phyloP scores from a whole-genome alignment of 2,113 vertebrate species.

The Hiodon alosoides region DNA sequence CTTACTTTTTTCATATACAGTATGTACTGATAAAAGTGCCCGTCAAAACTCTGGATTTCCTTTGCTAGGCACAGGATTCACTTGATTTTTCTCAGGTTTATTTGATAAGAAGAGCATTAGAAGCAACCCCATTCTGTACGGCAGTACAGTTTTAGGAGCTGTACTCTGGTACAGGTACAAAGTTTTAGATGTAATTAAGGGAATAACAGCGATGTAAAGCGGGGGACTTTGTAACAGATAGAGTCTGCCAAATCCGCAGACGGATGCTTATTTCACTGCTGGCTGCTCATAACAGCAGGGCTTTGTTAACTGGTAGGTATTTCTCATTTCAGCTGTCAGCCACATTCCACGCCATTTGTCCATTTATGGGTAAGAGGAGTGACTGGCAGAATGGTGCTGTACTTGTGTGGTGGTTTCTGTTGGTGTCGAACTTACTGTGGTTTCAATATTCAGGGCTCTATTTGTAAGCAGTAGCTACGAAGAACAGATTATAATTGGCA shows the following conservation, averaged over 20 bases:
- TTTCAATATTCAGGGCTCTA: not conserved
- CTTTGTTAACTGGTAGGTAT: constrained; percentile 45
- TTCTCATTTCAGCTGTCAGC: constrained; percentile 55
- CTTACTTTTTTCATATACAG: no score
- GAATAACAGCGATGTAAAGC: not conserved
- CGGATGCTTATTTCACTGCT: not conserved
- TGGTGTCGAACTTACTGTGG: not conserved
- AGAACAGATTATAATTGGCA: no score
- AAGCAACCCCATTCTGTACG: not conserved
- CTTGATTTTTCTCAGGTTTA: not conserved
- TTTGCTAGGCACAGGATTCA: no score
- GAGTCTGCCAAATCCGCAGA: not conserved
- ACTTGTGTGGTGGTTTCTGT: not conserved
- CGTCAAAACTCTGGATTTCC: no score
- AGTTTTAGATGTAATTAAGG: not conserved
- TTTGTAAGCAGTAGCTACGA: not conserved
- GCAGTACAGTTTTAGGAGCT: not conserved
- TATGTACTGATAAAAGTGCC: no score
- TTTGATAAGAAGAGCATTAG: not conserved
- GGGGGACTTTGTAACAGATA: not conserved
- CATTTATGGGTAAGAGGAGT: constrained; percentile 47
- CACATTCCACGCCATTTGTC: constrained; percentile 53
- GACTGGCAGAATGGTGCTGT: not conserved
- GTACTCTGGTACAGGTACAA: not conserved
- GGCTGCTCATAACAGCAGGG: constrained; percentile 33